phyloP scores from a whole-genome alignment of 1,140 invertebrate species.

The Procambarus virginalis region DNA sequence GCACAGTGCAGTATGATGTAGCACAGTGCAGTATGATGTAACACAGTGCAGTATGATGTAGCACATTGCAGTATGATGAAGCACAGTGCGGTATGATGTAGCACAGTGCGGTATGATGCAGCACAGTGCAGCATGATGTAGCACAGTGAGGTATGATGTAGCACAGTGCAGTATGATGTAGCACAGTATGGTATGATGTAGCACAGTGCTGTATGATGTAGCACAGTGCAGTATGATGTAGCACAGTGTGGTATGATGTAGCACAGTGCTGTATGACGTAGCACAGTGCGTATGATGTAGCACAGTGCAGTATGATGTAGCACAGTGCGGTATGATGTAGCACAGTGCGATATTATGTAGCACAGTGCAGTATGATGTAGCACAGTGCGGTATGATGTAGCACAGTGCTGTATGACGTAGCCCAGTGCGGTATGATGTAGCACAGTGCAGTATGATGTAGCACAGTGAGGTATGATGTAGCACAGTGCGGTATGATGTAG shows the following conservation, averaged over 20 bases:
- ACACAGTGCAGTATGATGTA: not conserved
- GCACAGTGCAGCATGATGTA: not conserved
- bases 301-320: not conserved
- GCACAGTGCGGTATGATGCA: not conserved
- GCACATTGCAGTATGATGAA: too few relatives aligned
- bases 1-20: too few relatives aligned
- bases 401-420: not conserved
- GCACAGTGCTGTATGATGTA: too few relatives aligned
- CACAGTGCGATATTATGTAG: not conserved
- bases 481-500: too few relatives aligned
- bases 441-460: too few relatives aligned
- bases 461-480: too few relatives aligned
- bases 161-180: not conserved
- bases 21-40: not conserved
- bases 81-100: too few relatives aligned
- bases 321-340: not conserved
- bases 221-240: not conserved
- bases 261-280: not conserved
- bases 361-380: not conserved
- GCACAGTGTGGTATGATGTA: not conserved
- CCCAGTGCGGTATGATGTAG: too few relatives aligned
- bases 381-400: not conserved
- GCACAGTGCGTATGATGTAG: not conserved
- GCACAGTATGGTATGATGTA: not conserved
- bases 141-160: not conserved